These are phyloP conservation scores for Typhlomys cinereus DNA, from an alignment of 2,113 vertebrate species.

Conservation along the genomic window DNA sequence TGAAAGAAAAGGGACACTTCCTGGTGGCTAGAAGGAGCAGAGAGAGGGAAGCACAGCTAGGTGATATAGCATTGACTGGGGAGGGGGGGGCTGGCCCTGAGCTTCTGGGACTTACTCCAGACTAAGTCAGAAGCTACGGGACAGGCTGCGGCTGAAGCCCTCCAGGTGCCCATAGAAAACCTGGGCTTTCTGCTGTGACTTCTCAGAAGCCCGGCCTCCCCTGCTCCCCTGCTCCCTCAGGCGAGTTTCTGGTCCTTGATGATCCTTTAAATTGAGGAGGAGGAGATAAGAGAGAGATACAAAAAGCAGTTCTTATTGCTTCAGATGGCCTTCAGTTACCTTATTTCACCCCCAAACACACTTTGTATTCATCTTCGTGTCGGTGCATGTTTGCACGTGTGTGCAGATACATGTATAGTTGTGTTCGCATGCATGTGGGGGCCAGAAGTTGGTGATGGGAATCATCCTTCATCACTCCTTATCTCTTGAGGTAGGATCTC, in stretches of 20 bases:
- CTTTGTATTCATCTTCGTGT: too few species aligned
- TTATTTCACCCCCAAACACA: too few species aligned
- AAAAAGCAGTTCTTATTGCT: background rate
- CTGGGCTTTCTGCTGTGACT: background rate
- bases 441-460: too few species aligned
- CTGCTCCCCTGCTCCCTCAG: too few species aligned
- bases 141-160: too few species aligned
- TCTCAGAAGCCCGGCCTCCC: background rate
- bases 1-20: background rate
- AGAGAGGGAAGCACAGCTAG: too few species aligned
- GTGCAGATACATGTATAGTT: too few species aligned
- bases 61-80: background rate
- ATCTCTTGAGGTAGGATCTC: too few species aligned
- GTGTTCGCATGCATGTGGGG: too few species aligned
- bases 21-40: background rate
- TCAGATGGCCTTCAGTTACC: background rate
- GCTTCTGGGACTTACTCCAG: background rate
- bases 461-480: too few species aligned
- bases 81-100: background rate
- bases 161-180: background rate
- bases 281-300: background rate
- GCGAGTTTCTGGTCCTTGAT: background rate
- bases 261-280: background rate
- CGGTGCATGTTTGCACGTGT: too few species aligned
- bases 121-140: background rate